phyloP scores from a whole-genome alignment of 2,113 vertebrate genomes.

The Phylloscopus trochiloides region DNA sequence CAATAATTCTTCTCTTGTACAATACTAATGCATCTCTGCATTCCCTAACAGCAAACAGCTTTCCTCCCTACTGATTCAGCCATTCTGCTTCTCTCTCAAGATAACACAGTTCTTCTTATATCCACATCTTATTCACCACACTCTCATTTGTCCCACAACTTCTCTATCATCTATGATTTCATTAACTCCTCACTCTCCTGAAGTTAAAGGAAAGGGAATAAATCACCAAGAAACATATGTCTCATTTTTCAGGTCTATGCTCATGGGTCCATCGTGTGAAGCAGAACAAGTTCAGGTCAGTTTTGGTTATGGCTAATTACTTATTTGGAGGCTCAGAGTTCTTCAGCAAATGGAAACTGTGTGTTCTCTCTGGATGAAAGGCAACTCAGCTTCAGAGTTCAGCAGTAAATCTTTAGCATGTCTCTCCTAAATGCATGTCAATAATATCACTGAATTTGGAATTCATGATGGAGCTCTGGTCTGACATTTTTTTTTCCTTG shows the following conservation, averaged over 20 bases:
- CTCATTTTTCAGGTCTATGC: background rate
- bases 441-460: background rate
- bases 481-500: background rate
- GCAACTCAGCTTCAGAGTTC: background rate
- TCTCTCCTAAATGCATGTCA: background rate
- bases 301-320: background rate
- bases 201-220: background rate
- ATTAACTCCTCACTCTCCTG: background rate
- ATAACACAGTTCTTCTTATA: background rate
- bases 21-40: background rate
- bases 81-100: background rate
- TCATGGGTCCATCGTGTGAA: background rate
- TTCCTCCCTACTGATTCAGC: background rate
- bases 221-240: background rate
- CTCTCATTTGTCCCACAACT: background rate
- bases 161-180: background rate
- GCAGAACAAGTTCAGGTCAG: background rate
- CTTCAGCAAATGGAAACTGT: background rate
- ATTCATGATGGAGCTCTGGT: background rate
- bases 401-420: background rate
- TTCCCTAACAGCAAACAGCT: background rate
- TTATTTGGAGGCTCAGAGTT: background rate
- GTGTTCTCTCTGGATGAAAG: background rate
- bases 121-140: background rate
- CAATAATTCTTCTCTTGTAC: background rate